phyloP scores from a whole-genome alignment of 2,888 invertebrate genomes.

The Agrotis segetum region DNA sequence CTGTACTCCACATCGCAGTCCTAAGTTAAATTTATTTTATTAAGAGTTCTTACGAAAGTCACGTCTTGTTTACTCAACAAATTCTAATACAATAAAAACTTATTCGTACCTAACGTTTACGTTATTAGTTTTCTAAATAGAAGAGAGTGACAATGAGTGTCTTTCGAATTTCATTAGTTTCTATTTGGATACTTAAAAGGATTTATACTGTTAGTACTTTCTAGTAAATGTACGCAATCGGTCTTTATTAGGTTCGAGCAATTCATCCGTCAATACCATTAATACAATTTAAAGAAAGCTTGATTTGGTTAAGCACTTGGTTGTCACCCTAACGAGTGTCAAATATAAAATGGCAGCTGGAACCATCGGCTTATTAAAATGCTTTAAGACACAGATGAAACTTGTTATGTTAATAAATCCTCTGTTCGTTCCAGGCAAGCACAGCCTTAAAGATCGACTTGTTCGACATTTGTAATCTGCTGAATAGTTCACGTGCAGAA shows the following conservation, averaged over 20 bases:
- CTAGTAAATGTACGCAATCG: neutral
- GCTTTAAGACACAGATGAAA: too few relatives aligned
- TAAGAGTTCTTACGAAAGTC: neutral
- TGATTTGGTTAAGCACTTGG: neutral
- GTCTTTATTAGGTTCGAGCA: neutral
- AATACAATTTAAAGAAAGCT: neutral
- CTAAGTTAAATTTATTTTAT: conserved; percentile 7
- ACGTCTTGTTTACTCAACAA: conserved; percentile 25
- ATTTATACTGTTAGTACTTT: conserved; percentile 9
- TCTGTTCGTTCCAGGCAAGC: neutral
- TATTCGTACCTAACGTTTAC: conserved; percentile 16
- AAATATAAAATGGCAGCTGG: too few relatives aligned
- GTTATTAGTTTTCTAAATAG: conserved; percentile 26
- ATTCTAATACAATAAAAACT: conserved; percentile 5
- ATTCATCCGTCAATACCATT: neutral
- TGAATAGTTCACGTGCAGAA: neutral
- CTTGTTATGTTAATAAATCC: too few relatives aligned
- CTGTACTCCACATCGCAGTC: neutral
- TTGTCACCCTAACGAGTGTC: too few relatives aligned
- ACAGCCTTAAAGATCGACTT: too few relatives aligned
- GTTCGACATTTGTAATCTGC: neutral
- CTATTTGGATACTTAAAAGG: neutral
- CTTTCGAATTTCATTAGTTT: conserved; percentile 20
- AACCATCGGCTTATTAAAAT: too few relatives aligned
- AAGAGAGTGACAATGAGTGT: neutral